phyloP scores from a whole-genome alignment of 2,797 vertebrate species.

The Alouatta caraya region DNA sequence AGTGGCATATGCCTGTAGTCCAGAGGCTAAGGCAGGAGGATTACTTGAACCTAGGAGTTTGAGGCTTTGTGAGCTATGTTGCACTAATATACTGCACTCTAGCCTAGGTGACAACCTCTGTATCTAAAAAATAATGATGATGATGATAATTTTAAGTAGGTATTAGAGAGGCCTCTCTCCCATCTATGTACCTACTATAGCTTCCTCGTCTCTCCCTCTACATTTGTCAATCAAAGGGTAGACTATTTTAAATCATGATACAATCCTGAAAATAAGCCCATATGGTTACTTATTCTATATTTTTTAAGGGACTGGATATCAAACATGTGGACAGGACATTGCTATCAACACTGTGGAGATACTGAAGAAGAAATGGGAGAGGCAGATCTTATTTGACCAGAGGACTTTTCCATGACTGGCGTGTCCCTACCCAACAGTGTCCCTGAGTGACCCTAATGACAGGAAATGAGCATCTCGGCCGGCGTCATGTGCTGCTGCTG shows the following conservation, averaged over 20 bases:
- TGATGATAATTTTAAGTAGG: not conserved
- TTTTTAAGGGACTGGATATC: not conserved
- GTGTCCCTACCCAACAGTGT: conserved; percentile 26
- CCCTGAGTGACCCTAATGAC: conserved; percentile 54
- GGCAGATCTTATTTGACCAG: not conserved
- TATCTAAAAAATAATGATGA: not conserved
- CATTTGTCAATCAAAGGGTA: not conserved
- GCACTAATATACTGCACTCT: not conserved
- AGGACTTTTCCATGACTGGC: conserved; percentile 32
- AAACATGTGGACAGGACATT: not conserved
- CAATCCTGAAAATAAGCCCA: not conserved
- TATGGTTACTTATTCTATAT: accelerated
- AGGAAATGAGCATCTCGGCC: conserved; percentile 55
- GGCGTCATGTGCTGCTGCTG: conserved; percentile 52
- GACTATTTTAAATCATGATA: not conserved
- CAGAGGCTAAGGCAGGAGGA: not conserved
- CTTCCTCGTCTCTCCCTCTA: not conserved
- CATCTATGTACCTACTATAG: not conserved
- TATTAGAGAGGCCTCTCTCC: not conserved
- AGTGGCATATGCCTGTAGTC: not conserved
- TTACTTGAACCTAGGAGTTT: not conserved
- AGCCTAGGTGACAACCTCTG: not conserved
- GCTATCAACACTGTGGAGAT: not conserved
- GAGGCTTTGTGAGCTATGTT: not conserved
- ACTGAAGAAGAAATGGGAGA: not conserved